These are phyloP conservation scores for Acanthurus lineatus DNA, from an alignment of 2,797 vertebrate genomes.

Conservation along the genomic window DNA sequence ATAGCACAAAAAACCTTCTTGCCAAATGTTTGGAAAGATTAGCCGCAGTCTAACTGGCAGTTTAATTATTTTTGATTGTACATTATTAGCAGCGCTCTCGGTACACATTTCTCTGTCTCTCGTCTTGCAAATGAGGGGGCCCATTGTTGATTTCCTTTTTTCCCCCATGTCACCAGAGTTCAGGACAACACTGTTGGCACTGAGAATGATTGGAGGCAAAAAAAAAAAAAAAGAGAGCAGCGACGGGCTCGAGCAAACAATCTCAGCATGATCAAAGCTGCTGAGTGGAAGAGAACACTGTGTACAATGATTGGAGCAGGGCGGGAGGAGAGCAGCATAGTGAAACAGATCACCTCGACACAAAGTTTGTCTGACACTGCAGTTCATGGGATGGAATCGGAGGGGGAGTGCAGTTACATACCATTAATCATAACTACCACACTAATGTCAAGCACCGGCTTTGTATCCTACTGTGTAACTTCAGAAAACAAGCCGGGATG, in stretches of 20 bases:
- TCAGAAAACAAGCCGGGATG: background rate
- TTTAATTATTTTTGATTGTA: slow-evolving; percentile 69
- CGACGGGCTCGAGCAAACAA: slow-evolving; percentile 74
- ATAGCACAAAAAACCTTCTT: slow-evolving; percentile 47
- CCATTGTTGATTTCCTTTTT: slow-evolving; percentile 60
- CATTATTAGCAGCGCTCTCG: slow-evolving; percentile 62
- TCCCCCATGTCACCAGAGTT: slow-evolving; percentile 60
- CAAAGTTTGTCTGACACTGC: slow-evolving; percentile 68
- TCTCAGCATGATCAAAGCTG: slow-evolving; percentile 79
- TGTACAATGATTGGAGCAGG: slow-evolving; percentile 59
- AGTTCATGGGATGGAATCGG: slow-evolving; percentile 47
- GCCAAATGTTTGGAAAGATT: slow-evolving; percentile 73
- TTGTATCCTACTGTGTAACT: background rate
- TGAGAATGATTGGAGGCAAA: slow-evolving; percentile 56
- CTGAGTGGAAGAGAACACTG: slow-evolving; percentile 74
- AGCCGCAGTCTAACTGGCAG: slow-evolving; percentile 59
- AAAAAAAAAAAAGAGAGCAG: slow-evolving; percentile 27
- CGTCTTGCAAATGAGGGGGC: slow-evolving; percentile 62
- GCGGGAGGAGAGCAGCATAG: slow-evolving; percentile 40
- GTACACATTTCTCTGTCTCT: slow-evolving; percentile 50
- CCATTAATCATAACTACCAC: slow-evolving; percentile 69
- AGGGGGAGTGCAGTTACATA: slow-evolving; percentile 36
- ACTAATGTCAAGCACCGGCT: slow-evolving; percentile 38
- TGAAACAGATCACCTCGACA: slow-evolving; percentile 67
- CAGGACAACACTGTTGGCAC: slow-evolving; percentile 63